Evolutionary conservation across 1,140 invertebrate species (phyloP).

Genomic region (Maconellicoccus hirsutus): DNA sequence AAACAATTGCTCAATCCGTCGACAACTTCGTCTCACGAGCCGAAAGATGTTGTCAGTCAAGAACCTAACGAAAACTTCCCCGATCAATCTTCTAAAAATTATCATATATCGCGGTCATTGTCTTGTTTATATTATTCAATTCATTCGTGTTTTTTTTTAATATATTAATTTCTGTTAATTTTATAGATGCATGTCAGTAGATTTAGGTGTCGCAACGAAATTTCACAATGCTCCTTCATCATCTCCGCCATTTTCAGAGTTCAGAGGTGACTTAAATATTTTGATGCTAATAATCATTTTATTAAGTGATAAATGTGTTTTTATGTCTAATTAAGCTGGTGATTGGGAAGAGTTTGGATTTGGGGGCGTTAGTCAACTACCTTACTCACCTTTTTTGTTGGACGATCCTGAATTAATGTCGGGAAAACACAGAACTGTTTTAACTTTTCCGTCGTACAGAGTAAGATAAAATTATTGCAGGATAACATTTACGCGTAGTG

Average conservation of each 20-base stretch:
- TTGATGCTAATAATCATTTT: conserved; percentile 25
- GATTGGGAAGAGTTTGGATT: conserved; percentile 24
- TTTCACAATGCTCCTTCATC: background rate
- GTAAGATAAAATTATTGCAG: conserved; percentile 38
- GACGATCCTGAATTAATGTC: conserved; percentile 92
- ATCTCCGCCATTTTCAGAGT: conserved; percentile 12
- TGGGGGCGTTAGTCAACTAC: conserved; percentile 48
- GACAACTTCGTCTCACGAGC: background rate
- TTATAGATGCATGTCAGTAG: conserved; percentile 25
- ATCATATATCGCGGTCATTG: background rate
- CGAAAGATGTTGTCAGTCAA: background rate
- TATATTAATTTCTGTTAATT: background rate
- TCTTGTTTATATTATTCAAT: background rate
- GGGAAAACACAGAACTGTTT: conserved; percentile 82
- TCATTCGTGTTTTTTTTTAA: too few species aligned
- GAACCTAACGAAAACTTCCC: background rate
- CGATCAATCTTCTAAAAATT: background rate
- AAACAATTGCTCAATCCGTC: background rate
- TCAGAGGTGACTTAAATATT: conserved; percentile 32
- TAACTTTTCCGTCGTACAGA: conserved; percentile 93
- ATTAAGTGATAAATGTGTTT: conserved; percentile 30
- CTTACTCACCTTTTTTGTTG: conserved; percentile 79
- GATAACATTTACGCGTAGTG: background rate
- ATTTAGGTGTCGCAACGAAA: conserved; percentile 16
- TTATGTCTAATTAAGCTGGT: conserved; percentile 17